Evolutionary conservation across 2,797 vertebrate species (phyloP).

Genomic region (Pangasius krempfi): DNA sequence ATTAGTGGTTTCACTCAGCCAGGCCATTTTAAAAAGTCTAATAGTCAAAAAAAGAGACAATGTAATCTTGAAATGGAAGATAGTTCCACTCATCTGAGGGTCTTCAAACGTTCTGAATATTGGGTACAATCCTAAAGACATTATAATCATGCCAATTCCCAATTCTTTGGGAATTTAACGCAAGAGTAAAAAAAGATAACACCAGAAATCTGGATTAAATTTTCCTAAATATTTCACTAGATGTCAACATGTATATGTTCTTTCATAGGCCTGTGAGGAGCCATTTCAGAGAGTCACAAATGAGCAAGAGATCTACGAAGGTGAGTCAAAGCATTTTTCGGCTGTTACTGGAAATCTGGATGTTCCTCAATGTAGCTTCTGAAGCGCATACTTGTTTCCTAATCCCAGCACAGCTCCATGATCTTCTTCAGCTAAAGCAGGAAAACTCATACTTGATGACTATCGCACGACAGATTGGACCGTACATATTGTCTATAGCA

Average conservation of each 20-base stretch:
- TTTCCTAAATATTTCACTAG: neutral
- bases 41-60: too few species aligned
- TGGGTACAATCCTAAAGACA: neutral
- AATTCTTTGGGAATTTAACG: neutral
- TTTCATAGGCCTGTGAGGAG: slow-evolving; percentile 87
- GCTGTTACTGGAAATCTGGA: neutral
- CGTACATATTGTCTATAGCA: slow-evolving; percentile 89
- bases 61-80: neutral
- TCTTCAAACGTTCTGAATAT: neutral
- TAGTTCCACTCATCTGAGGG: neutral
- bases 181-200: neutral
- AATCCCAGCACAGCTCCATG: slow-evolving; percentile 85
- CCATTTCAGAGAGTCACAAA: slow-evolving; percentile 89
- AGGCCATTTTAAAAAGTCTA: too few species aligned
- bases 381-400: neutral
- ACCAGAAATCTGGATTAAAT: neutral
- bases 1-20: neutral
- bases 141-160: neutral
- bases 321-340: slow-evolving; percentile 64
- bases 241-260: slow-evolving; percentile 24
- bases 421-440: slow-evolving; percentile 89
- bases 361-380: neutral
- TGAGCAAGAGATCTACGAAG: slow-evolving; percentile 95
- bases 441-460: slow-evolving; percentile 89
- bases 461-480: slow-evolving; percentile 88